These are phyloP conservation scores for Nebria ingens DNA, from an alignment of 1,140 invertebrate species.

Conservation along the genomic window DNA sequence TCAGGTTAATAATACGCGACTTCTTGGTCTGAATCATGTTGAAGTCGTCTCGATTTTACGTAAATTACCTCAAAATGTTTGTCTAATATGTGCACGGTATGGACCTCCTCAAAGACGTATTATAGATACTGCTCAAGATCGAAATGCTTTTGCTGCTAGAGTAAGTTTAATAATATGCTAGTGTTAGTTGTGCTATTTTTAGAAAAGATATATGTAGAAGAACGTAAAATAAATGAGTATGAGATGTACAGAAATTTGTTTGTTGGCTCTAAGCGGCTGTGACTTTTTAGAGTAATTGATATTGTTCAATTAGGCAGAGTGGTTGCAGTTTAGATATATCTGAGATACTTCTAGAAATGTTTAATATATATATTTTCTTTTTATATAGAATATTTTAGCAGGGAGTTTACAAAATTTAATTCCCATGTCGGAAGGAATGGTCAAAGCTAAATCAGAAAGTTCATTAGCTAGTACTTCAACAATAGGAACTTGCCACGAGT, in stretches of 20 bases:
- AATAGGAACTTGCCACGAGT: constrained; percentile 40
- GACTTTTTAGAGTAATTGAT: too few relatives aligned
- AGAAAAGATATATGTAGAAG: constrained; percentile 19
- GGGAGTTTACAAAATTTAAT: constrained; percentile 56
- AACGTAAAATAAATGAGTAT: too few relatives aligned
- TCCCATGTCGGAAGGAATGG: constrained; percentile 51
- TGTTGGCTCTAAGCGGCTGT: too few relatives aligned
- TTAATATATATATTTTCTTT: constrained; percentile 9
- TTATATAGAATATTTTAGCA: constrained; percentile 50
- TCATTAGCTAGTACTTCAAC: constrained; percentile 52
- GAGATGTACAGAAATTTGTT: too few relatives aligned
- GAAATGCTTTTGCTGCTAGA: constrained; percentile 55
- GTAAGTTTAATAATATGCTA: constrained; percentile 35
- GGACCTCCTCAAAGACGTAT: constrained; percentile 32
- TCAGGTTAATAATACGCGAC: constrained; percentile 79
- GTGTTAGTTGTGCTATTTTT: not conserved
- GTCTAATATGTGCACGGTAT: constrained; percentile 70
- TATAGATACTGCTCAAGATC: constrained; percentile 54
- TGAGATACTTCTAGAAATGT: too few relatives aligned
- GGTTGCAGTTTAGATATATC: too few relatives aligned
- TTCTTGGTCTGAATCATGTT: constrained; percentile 82
- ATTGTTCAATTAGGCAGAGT: too few relatives aligned
- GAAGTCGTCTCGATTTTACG: constrained; percentile 85
- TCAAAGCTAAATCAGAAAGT: constrained; percentile 80
- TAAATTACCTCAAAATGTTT: constrained; percentile 75